Conservation (phyloP, 2,113 vertebrate species). For the Sapayoa aenigma region DNA sequence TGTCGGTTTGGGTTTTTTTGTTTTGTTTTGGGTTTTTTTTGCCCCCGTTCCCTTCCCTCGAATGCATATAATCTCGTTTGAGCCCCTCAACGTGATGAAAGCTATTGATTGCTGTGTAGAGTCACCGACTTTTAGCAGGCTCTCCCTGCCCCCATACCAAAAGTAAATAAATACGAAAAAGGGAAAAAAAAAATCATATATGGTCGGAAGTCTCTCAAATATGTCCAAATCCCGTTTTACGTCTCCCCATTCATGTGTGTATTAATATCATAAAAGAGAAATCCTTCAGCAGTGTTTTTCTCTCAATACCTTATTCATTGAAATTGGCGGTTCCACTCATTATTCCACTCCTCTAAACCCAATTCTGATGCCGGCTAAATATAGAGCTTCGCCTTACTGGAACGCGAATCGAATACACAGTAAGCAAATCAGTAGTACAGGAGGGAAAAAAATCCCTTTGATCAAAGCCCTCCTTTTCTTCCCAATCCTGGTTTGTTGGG, state of each 20-base stretch:
- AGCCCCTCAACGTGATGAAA: conserved; percentile 37
- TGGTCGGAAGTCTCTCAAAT: conserved; percentile 22
- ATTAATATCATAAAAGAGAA: conserved; percentile 26
- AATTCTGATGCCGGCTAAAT: conserved; percentile 36
- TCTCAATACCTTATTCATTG: conserved; percentile 30
- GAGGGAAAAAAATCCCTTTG: not conserved
- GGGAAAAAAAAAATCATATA: not conserved
- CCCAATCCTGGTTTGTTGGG: not conserved
- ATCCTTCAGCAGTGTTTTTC: not conserved
- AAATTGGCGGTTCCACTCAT: conserved; percentile 30
- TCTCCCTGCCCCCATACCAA: not conserved
- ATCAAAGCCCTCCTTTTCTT: conserved; percentile 34
- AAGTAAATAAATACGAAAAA: not conserved
- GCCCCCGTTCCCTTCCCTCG: not conserved
- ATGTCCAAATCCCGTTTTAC: not conserved
- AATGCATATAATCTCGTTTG: conserved; percentile 43
- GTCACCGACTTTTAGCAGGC: not conserved
- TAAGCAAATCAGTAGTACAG: conserved; percentile 20
- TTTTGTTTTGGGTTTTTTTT: too few relatives aligned
- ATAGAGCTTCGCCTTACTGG: conserved; percentile 10
- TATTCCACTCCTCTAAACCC: conserved; percentile 42
- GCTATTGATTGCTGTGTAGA: conserved; percentile 4
- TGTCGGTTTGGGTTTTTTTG: not conserved
- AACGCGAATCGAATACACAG: conserved; percentile 38
- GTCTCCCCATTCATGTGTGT: not conserved